Evolutionary conservation across 2,797 vertebrate genomes (phyloP), one percentile per base, ranked within the genome.

Genomic region (Gymnopithys bicolor): DNA sequence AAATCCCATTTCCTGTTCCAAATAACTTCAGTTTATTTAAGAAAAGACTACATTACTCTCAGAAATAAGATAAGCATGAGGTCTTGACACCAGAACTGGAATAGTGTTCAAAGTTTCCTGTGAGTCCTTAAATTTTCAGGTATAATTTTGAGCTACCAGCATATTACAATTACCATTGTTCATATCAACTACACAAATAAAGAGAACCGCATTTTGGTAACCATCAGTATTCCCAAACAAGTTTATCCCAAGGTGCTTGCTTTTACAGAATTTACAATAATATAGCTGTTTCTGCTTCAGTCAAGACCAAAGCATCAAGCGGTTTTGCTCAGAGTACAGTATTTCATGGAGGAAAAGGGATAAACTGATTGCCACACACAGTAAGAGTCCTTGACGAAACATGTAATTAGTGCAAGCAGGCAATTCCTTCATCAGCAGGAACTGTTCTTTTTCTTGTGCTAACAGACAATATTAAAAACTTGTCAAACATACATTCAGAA

Each of bases 351-450:
- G 56, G 18, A 87, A 91, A 92, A 71, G 32, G 1, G 73, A 83
- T 56, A 73, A 82, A 60, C 16, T 89, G n/a, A 77, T 77, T 80
- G 15, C 28, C n/a, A 69, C 15, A 45, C 25, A 73, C 11, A 67
- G 8, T 49, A 66, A 69, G n/a, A 73, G 62, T 52, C 32, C n/a
- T 64, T 69, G 53, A 80, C 0, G 1, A 81, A 95, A 84, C 19
- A 23, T 28, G 13, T 45, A 80, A 94, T 92, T 89, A 95, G 89
- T 10, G 11, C 51, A 89, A 87, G n/a, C 6, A 91, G 51, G 23
- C 27, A 68, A 63, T 80, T 90, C 52, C 18, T 92, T 70, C 60
- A 74, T 60, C 66, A 90, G 19, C 14, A 49, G 51, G 33, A 66
- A 14, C 30, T 32, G 52, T 46, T 77, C 37, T 77, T 93, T 27